Evolutionary conservation across 2,113 vertebrate species (phyloP), one percentile per base, ranked within the genome.

Genomic region (Pleuronectes platessa): DNA sequence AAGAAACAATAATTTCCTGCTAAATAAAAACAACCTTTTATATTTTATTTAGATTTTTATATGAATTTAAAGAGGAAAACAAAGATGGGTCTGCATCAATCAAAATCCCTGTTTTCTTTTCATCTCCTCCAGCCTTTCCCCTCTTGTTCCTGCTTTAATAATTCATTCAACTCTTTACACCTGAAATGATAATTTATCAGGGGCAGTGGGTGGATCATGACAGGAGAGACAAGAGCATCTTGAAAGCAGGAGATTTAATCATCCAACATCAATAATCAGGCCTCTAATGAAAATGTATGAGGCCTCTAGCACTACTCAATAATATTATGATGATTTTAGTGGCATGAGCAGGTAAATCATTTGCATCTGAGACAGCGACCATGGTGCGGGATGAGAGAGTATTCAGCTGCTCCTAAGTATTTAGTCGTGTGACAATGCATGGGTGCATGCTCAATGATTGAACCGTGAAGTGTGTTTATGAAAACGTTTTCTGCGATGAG

Each of bases 221-320:
- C 37, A 27, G 26, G 60, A 65, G 67, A 66, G 26, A 60, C 17
- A 18, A 64, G 62, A 68, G 55, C 61, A 59, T 71, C 54, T 77
- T 71, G 26, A 79, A 59, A 77, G 35, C 55, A 59, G 61, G 70
- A 59, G 26, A 76, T 11, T 17, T 79, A 68, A 71, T 81, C 71
- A 73, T 66, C 23, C 51, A 49, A 68, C 65, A 23, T 75, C 63
- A 53, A 74, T 71, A 78, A 87, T 78, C 78, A 70, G 31, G 20
- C 27, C 27, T 56, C 20, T 18, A 56, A 73, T 83, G 80, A 85
- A 83, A 77, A 85, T 85, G 58, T 11, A 85, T 81, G 62, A 81
- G 13, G 18, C 26, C 15, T 67, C 23, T 31, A 26, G 45, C 68
- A 58, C 61, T 14, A 54, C 51, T 49, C 45, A 81, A 55, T 83